Conservation (phyloP, 2,797 vertebrate genomes). For the Tokudaia tokunoshimensis region DNA sequence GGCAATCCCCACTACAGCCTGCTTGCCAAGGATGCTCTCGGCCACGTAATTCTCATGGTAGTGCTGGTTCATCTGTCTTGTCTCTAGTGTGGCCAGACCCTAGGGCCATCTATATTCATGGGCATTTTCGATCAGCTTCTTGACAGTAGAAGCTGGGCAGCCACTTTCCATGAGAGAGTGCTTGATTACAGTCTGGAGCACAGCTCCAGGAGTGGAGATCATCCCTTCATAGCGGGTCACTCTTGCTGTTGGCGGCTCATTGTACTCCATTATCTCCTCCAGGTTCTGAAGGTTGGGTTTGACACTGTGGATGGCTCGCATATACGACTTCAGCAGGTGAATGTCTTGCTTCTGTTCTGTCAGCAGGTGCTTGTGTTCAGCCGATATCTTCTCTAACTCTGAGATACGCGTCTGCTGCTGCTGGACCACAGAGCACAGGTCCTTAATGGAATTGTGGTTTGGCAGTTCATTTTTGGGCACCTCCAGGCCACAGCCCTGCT, state of each 20-base stretch:
- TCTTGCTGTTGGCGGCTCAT: slow-evolving; percentile 92
- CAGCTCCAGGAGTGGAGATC: slow-evolving; percentile 98
- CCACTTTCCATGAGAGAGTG: slow-evolving; percentile 98
- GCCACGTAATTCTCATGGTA: slow-evolving; percentile 99
- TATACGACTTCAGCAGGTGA: slow-evolving; percentile 98
- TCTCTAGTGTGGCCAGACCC: slow-evolving; percentile 97
- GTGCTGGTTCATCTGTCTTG: slow-evolving; percentile 97
- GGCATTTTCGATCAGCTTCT: slow-evolving; percentile 98
- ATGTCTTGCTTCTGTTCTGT: slow-evolving; percentile 97
- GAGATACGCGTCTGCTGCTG: slow-evolving; percentile 96
- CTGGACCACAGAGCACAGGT: slow-evolving; percentile 95
- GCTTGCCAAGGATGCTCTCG: slow-evolving; percentile 98
- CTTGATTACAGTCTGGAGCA: slow-evolving; percentile 98
- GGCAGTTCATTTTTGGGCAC: slow-evolving; percentile 99
- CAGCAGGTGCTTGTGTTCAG: slow-evolving; percentile 97
- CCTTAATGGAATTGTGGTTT: slow-evolving; percentile 98
- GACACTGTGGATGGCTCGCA: slow-evolving; percentile 97
- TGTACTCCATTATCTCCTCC: slow-evolving; percentile 98
- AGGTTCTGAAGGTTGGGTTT: slow-evolving; percentile 98
- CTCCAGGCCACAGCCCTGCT: slow-evolving; percentile 97
- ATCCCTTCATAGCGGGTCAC: slow-evolving; percentile 98
- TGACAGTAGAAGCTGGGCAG: slow-evolving; percentile 96
- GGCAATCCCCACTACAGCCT: slow-evolving; percentile 98
- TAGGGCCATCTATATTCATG: slow-evolving; percentile 99
- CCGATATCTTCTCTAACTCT: slow-evolving; percentile 96